Evolutionary conservation across 2,797 vertebrate genomes (phyloP).

Genomic region (Pseudotriccus pelzelni): DNA sequence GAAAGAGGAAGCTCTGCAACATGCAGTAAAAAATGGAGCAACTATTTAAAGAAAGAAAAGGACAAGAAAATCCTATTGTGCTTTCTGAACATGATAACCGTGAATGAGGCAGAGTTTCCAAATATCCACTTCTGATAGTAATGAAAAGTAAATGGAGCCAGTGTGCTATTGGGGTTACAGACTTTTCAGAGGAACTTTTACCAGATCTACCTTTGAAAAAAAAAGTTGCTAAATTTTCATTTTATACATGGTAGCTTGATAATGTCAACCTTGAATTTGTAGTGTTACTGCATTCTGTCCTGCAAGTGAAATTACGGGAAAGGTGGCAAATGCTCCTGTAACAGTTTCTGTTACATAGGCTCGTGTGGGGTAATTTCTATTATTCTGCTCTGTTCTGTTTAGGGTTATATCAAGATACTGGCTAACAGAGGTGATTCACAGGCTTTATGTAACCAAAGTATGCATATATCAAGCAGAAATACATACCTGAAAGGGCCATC

Average conservation of each 20-base stretch:
- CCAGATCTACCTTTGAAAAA: not conserved
- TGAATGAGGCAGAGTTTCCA: not conserved
- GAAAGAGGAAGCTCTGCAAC: not conserved
- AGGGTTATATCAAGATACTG: not conserved
- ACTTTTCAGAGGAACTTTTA: not conserved
- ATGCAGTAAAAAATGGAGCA: not conserved
- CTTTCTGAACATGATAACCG: not conserved
- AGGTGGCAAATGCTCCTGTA: not conserved
- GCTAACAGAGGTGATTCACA: not conserved
- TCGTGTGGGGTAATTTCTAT: not conserved
- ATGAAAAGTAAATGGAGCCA: not conserved
- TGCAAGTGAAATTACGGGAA: not conserved
- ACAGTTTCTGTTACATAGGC: not conserved
- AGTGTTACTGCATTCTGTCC: not conserved
- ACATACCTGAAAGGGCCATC: not conserved
- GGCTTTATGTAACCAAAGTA: not conserved
- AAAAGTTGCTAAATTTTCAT: not conserved
- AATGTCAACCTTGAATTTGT: not conserved
- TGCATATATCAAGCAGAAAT: not conserved
- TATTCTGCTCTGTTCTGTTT: not conserved
- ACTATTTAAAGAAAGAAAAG: constrained; percentile 43
- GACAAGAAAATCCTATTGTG: not conserved
- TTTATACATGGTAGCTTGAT: not conserved
- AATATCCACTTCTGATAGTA: not conserved
- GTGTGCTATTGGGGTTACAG: accelerated